Evolutionary conservation across 2,113 vertebrate genomes (phyloP).

Genomic region (Cephalopholis sonnerati): DNA sequence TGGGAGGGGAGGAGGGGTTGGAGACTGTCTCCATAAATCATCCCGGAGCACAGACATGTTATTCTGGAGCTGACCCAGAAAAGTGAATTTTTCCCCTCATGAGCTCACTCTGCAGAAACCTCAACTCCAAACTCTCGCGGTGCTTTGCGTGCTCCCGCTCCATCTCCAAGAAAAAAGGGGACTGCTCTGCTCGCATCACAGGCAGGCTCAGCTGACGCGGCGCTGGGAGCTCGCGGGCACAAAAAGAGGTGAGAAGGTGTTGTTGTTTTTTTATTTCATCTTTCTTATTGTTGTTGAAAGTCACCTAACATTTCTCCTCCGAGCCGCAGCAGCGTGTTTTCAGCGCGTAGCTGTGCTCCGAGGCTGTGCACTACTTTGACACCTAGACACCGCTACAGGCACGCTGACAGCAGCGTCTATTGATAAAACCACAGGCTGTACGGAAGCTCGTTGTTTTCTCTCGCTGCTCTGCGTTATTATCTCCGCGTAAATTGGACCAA

Average conservation of each 20-base stretch:
- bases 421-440: conserved; percentile 16
- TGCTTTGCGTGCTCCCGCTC: conserved; percentile 46
- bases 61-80: conserved; percentile 74
- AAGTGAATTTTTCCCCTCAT: conserved; percentile 47
- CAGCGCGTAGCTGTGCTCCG: not conserved
- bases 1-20: not conserved
- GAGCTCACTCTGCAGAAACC: conserved; percentile 63
- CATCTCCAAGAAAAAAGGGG: conserved; percentile 36
- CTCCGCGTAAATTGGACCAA: not conserved
- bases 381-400: not conserved
- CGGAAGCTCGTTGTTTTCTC: conserved; percentile 25
- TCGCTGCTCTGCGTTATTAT: not conserved
- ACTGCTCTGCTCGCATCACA: conserved; percentile 39
- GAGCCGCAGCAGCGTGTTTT: not conserved
- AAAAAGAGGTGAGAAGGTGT: conserved; percentile 47
- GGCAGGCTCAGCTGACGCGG: conserved; percentile 73
- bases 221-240: conserved; percentile 33
- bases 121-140: conserved; percentile 67
- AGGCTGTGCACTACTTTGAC: conserved; percentile 15
- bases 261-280: not conserved
- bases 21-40: conserved; percentile 70
- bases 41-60: conserved; percentile 52
- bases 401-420: not conserved
- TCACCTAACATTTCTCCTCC: no score
- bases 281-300: not conserved